Conservation (phyloP, 2,797 vertebrate genomes). For the Acanthurus tractus region DNA sequence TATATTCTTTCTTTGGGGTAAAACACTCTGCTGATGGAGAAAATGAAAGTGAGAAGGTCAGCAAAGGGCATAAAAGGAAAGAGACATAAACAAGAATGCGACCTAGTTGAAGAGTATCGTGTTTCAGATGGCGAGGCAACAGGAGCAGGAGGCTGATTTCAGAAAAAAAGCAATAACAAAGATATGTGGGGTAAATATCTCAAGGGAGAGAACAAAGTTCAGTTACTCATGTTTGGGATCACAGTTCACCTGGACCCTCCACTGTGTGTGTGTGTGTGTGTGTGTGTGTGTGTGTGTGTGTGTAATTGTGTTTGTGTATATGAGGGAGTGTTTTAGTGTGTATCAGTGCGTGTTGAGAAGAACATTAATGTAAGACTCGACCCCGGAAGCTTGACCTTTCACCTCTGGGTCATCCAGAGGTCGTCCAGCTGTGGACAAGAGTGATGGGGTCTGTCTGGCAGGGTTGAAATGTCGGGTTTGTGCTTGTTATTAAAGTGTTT, state of each 20-base stretch:
- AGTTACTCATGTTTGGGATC: conserved; percentile 57
- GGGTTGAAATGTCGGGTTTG: conserved; percentile 30
- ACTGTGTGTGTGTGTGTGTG: conserved; percentile 11
- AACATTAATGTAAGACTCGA: conserved; percentile 63
- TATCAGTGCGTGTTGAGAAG: conserved; percentile 42
- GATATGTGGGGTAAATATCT: conserved; percentile 57
- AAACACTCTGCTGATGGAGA: conserved; percentile 12
- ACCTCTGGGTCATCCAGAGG: conserved; percentile 52
- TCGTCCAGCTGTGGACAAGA: conserved; percentile 68
- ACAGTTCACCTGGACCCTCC: conserved; percentile 57
- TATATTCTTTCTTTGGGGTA: not conserved
- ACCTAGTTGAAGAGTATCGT: not conserved
- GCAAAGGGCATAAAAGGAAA: conserved; percentile 25
- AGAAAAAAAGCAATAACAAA: conserved; percentile 26
- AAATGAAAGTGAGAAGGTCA: conserved; percentile 1
- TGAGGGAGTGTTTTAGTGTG: conserved; percentile 20
- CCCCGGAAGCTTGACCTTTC: conserved; percentile 47
- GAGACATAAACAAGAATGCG: conserved; percentile 11
- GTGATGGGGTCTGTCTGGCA: conserved; percentile 51
- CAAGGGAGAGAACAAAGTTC: conserved; percentile 47
- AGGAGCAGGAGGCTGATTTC: conserved; percentile 11
- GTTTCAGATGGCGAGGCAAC: conserved; percentile 38
- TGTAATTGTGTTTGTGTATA: conserved; percentile 19
- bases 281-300: conserved; percentile 18
- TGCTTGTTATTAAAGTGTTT: conserved; percentile 33